Evolutionary conservation across 2,888 invertebrate genomes (phyloP), one percentile per base, ranked within the genome.

Genomic region (Machimus rusticus): DNA sequence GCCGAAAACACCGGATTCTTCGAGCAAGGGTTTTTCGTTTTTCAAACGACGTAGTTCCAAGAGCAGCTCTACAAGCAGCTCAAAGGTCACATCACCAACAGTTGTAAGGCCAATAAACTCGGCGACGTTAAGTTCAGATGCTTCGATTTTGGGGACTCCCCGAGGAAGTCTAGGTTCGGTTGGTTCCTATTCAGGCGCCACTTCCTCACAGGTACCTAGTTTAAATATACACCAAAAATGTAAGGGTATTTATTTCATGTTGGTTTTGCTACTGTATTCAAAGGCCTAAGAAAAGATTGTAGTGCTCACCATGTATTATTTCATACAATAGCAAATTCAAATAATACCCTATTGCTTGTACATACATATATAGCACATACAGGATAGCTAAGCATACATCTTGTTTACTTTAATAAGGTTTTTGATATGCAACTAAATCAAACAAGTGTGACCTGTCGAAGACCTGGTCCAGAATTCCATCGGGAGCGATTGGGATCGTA

Each of bases 401-500:
- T 55, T 82, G 28, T 55, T 55, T 34, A 19, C 51, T 78, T 16
- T 66, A 66, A 23, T 66, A 66, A 89, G 89, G 87, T 84, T 6
- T 88, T 89, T 31, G 89, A 89, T 86, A 86, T 46, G 43, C 43
- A 46, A 14, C 2, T 89, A n/a, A 86, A 19, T 88, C 89, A 66
- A 28, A 66, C 66, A 66, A 19, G 86, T 74, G 76, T 89, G 16
- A 51, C 88, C n/a, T 86, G 89, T 74, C 88, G 89, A 81, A 87
- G 78, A 1, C 74, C 91, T 88, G 92, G 92, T 87, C 89, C 90
- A 87, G 37, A 66, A 37, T 82, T 31, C 31, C 92, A 91, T 90
- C 92, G 93, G 88, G 92, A 92, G 88, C 91, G 93, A 87, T 90
- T 93, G 87, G 91, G 92, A 88, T 93, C 92, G 88, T 93, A 91